Evolutionary conservation across 1,140 invertebrate species (phyloP), one percentile per base, ranked within the genome.

Genomic region (Chlorops oryzae): DNA sequence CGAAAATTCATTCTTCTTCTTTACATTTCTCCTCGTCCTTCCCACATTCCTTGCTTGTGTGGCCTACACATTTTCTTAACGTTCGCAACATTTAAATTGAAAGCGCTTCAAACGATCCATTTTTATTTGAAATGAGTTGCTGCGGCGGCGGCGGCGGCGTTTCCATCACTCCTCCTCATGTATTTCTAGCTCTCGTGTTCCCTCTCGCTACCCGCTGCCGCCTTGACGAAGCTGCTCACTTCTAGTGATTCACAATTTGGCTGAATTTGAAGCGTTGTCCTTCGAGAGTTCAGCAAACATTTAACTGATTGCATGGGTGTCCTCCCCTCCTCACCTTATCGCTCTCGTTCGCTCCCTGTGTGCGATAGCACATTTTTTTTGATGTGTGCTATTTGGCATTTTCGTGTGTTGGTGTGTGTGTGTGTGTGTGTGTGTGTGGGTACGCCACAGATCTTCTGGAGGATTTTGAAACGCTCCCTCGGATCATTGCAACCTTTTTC

Each of bases 251-350:
- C 15, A 15, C n/a, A n/a, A n/a, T n/a, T n/a, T 10, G 9, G 28
- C 28, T 15, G 28, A 32, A 15, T 32, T 32, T 32, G 28, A 32
- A 32, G 28, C 9, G 28, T 32, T 32, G 28, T 10, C 49, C 59
- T 62, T 41, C 39, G 62, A 61, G 62, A 61, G 63, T 64, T 68
- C 63, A 63, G 62, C 59, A 69, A 69, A 68, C 65, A 69, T 69
- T 69, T 69, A 69, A 69, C 65, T 69, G 65, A 69, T 69, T 69
- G 65, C 63, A 58, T 59, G 65, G 62, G 65, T 50, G 51, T 53
- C n/a, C 12, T 6, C 27, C n/a, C 7, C 27, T n/a, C n/a, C n/a
- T n/a, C n/a, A n/a, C n/a, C n/a, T n/a, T n/a, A n/a, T n/a, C n/a
- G n/a, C n/a, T n/a, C n/a, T n/a, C n/a, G n/a, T n/a, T n/a, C n/a